phyloP scores from a whole-genome alignment of 2,113 vertebrate species.

The Alosa alosa region DNA sequence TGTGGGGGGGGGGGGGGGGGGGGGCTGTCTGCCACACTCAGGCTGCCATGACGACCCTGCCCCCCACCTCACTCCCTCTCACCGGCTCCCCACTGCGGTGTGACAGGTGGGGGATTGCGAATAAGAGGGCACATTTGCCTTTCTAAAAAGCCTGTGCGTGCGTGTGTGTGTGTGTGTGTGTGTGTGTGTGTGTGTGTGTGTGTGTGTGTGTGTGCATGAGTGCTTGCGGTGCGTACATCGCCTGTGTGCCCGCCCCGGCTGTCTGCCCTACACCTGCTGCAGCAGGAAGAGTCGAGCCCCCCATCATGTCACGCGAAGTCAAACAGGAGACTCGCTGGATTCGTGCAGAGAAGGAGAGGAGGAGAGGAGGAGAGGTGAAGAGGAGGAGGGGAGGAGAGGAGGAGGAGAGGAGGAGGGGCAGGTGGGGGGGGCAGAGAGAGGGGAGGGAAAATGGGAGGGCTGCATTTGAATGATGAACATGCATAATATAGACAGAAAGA shows the following conservation, averaged over 20 bases:
- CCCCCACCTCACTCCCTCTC: neutral
- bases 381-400: neutral
- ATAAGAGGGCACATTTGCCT: slow-evolving; percentile 14
- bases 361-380: neutral
- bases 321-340: neutral
- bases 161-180: neutral
- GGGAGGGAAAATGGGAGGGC: neutral
- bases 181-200: neutral
- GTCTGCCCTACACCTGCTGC: slow-evolving; percentile 6
- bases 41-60: slow-evolving; percentile 9
- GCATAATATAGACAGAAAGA: neutral
- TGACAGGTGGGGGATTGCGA: slow-evolving; percentile 15
- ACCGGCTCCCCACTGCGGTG: slow-evolving; percentile 5
- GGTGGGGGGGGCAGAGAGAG: neutral
- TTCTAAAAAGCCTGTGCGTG: neutral
- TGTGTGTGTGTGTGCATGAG: neutral
- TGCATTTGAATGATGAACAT: slow-evolving; percentile 7
- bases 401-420: neutral
- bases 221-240: neutral
- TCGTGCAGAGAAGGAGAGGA: neutral
- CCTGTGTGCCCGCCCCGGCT: neutral
- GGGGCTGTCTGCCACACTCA: slow-evolving; percentile 9
- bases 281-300: neutral
- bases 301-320: slow-evolving; percentile 9
- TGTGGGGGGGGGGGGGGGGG: neutral